phyloP scores from a whole-genome alignment of 2,888 invertebrate genomes.

The Catocala sponsa region DNA sequence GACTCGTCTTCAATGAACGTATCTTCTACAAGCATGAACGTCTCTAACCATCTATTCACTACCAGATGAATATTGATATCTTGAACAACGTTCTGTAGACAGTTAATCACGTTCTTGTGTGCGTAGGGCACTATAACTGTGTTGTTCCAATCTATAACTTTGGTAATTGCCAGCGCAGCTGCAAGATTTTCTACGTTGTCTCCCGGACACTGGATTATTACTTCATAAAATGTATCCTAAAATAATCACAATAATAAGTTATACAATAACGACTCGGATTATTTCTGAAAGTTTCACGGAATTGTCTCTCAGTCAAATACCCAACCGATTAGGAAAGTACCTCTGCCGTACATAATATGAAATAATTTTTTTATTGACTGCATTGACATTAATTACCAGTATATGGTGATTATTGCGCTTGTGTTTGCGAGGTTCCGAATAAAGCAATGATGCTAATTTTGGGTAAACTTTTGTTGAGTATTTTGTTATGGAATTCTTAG shows the following conservation, averaged over 20 bases:
- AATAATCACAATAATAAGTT: constrained; percentile 25
- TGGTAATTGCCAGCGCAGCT: constrained; percentile 61
- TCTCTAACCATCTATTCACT: constrained; percentile 35
- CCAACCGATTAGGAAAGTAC: no score
- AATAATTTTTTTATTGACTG: no score
- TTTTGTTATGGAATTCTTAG: no score
- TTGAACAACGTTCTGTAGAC: constrained; percentile 43
- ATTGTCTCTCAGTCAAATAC: no score
- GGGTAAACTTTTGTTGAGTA: no score
- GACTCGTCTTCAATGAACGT: constrained; percentile 47
- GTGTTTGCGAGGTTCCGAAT: no score
- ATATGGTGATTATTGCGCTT: no score
- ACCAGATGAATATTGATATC: constrained; percentile 43
- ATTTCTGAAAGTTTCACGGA: no score
- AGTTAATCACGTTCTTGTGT: constrained; percentile 52
- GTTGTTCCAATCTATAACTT: constrained; percentile 63
- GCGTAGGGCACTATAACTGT: constrained; percentile 53
- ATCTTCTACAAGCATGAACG: constrained; percentile 49
- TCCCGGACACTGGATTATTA: constrained; percentile 62
- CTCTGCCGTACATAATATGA: no score
- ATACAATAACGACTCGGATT: no score
- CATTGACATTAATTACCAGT: no score
- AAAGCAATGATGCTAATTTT: no score
- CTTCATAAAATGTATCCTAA: constrained; percentile 61
- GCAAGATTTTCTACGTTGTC: constrained; percentile 60